phyloP scores from a whole-genome alignment of 2,888 invertebrate species.

The Nysson spinosus region DNA sequence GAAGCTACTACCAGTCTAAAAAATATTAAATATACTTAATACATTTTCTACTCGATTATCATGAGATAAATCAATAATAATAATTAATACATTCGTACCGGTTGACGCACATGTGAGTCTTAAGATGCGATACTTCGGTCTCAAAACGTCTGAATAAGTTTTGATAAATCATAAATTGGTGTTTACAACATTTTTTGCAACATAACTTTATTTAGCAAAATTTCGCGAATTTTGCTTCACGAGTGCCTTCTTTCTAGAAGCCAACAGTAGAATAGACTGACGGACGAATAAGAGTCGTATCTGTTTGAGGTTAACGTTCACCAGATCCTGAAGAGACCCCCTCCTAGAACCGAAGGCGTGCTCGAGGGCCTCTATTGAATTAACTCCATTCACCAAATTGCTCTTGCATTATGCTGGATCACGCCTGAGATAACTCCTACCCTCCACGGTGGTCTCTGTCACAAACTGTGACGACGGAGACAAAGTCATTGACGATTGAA shows the following conservation, averaged over 20 bases:
- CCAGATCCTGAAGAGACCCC: slow-evolving; percentile 39
- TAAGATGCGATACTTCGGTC: too few relatives aligned
- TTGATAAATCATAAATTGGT: too few relatives aligned
- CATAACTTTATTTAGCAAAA: too few relatives aligned
- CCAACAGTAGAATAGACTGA: slow-evolving; percentile 23
- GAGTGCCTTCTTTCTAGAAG: slow-evolving; percentile 34
- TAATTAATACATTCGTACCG: too few relatives aligned
- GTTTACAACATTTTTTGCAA: too few relatives aligned
- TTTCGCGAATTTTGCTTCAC: too few relatives aligned
- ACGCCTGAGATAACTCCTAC: slow-evolving; percentile 61
- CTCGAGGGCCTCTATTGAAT: slow-evolving; percentile 66
- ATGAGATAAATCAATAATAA: too few relatives aligned
- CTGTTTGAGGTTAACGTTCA: slow-evolving; percentile 55
- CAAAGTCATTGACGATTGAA: slow-evolving; percentile 51
- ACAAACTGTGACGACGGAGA: slow-evolving; percentile 42
- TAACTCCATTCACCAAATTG: slow-evolving; percentile 70
- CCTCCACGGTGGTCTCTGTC: slow-evolving; percentile 45
- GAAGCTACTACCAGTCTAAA: too few relatives aligned
- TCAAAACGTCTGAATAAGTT: too few relatives aligned
- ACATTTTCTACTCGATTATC: too few relatives aligned
- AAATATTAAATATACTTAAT: too few relatives aligned
- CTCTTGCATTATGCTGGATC: slow-evolving; percentile 69
- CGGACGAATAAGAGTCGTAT: slow-evolving; percentile 34
- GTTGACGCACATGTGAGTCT: too few relatives aligned
- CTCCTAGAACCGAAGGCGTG: slow-evolving; percentile 54